phyloP scores from a whole-genome alignment of 1,140 invertebrate species.

The Heliothis subflexa region DNA sequence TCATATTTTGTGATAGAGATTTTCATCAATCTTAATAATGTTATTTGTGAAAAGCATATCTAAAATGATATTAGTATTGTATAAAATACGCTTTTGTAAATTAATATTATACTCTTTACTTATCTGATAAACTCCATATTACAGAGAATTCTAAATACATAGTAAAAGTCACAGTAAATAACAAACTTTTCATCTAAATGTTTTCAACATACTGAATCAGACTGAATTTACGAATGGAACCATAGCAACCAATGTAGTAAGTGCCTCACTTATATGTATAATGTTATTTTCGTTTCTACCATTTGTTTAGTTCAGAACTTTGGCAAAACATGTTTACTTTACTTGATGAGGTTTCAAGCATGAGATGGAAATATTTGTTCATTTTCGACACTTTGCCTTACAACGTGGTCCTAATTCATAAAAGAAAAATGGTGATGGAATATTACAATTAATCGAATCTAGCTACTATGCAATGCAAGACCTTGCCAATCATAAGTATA shows the following conservation, averaged over 20 bases:
- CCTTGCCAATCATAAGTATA: slow-evolving; percentile 18
- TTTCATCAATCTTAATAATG: too few species aligned
- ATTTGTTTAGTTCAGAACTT: slow-evolving; percentile 13
- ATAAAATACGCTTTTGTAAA: too few species aligned
- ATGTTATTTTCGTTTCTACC: background rate
- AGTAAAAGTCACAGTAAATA: background rate
- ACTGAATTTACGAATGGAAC: background rate
- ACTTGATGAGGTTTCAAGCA: slow-evolving; percentile 3
- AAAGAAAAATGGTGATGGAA: slow-evolving; percentile 25
- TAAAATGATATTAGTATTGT: too few species aligned
- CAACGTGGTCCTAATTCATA: background rate
- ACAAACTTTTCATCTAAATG: background rate
- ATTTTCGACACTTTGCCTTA: background rate
- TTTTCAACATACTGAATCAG: too few species aligned
- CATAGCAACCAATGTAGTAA: background rate
- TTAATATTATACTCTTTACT: too few species aligned
- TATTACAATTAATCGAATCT: background rate
- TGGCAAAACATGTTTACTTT: background rate
- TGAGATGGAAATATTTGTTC: background rate
- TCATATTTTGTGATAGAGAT: background rate
- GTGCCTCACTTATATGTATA: slow-evolving; percentile 5
- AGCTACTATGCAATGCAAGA: slow-evolving; percentile 13
- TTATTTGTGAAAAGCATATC: too few species aligned
- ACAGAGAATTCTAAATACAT: background rate
- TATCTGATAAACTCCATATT: too few species aligned